phyloP scores from a whole-genome alignment of 2,113 vertebrate genomes.

The Galeopterus variegatus region DNA sequence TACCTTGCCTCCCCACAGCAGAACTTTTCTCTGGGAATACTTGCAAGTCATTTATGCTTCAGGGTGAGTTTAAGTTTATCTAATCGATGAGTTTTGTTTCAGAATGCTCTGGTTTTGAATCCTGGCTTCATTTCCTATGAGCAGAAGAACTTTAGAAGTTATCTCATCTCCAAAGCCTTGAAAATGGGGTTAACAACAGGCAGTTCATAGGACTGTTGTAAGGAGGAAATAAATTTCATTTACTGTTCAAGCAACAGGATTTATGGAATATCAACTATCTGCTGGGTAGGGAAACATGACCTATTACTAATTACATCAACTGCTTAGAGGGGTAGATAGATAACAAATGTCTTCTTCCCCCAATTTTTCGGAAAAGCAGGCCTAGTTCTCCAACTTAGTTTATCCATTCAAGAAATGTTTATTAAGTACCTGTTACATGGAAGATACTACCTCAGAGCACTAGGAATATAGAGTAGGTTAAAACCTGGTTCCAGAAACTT shows the following conservation, averaged over 20 bases:
- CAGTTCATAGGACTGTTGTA: neutral
- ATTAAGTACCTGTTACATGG: neutral
- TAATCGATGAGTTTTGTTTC: conserved; percentile 13
- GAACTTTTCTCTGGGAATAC: conserved; percentile 24
- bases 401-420: neutral
- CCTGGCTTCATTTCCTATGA: conserved; percentile 27
- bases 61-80: conserved; percentile 7
- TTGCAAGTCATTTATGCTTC: neutral
- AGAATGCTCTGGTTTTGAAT: conserved; percentile 36
- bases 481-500: neutral
- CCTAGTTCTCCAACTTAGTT: neutral
- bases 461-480: neutral
- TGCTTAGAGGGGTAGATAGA: neutral
- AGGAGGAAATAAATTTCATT: neutral
- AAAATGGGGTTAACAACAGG: neutral
- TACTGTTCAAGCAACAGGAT: neutral
- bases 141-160: conserved; percentile 15
- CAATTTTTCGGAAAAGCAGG: neutral
- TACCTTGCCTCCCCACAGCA: neutral
- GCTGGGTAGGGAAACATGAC: neutral
- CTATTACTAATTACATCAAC: neutral
- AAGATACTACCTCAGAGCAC: neutral
- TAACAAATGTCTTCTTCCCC: neutral
- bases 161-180: neutral
- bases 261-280: neutral